Evolutionary conservation across 2,888 invertebrate genomes (phyloP).

Genomic region (Macroteleia sp.): DNA sequence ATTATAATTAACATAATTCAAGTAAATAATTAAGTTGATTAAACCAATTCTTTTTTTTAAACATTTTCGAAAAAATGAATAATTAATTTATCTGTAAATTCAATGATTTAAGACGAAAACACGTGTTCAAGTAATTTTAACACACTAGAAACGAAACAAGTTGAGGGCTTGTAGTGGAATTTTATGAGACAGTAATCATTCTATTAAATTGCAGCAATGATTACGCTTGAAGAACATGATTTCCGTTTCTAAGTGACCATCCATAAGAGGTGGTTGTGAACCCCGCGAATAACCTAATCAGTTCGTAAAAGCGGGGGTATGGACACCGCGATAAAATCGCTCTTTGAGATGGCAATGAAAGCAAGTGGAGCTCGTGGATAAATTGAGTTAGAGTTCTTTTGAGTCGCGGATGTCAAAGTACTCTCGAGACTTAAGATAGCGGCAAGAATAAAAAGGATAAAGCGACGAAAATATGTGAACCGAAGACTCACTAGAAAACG

Average conservation of each 20-base stretch:
- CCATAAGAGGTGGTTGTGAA: constrained; percentile 32
- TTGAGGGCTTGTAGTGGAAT: too few species aligned
- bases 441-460: constrained; percentile 46
- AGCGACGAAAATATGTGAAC: constrained; percentile 59
- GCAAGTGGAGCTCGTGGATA: constrained; percentile 57
- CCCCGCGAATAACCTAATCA: constrained; percentile 61
- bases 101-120: too few species aligned
- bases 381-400: constrained; percentile 65
- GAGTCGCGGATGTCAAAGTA: constrained; percentile 63
- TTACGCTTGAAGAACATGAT: constrained; percentile 24
- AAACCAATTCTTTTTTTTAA: too few species aligned
- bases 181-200: constrained; percentile 11
- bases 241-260: constrained; percentile 40
- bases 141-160: too few species aligned
- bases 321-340: constrained; percentile 63
- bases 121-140: too few species aligned
- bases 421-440: constrained; percentile 50
- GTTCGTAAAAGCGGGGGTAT: constrained; percentile 53
- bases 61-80: too few species aligned
- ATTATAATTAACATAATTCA: too few species aligned
- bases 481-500: constrained; percentile 47
- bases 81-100: too few species aligned
- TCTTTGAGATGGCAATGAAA: constrained; percentile 62
- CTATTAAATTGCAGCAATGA: constrained; percentile 20
- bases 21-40: too few species aligned